Evolutionary conservation across 2,797 vertebrate genomes (phyloP).

Genomic region (Emydoidea blandingii): DNA sequence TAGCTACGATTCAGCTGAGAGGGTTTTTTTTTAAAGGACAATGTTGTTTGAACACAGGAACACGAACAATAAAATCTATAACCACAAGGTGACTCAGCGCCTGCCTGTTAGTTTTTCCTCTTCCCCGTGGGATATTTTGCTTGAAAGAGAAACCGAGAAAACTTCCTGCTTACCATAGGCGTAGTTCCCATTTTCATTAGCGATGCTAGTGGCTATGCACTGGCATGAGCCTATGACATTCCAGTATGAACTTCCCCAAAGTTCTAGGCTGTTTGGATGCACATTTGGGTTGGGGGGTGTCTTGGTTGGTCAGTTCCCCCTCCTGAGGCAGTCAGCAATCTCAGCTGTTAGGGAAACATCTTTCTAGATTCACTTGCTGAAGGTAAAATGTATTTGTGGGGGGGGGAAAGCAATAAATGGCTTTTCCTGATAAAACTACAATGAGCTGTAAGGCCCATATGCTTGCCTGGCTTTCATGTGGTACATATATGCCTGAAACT

Average conservation of each 20-base stretch:
- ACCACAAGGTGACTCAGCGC: background rate
- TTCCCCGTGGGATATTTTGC: background rate
- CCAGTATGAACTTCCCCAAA: background rate
- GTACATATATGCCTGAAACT: background rate
- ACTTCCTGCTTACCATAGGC: background rate
- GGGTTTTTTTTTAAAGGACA: background rate
- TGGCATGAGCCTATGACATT: background rate
- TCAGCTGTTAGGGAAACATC: background rate
- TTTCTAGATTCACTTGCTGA: background rate
- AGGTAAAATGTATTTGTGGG: constrained; percentile 20
- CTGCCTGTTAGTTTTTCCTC: background rate
- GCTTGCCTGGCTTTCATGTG: background rate
- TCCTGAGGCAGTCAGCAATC: background rate
- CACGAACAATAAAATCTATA: background rate
- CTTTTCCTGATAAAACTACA: background rate
- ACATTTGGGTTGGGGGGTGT: background rate
- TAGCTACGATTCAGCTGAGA: background rate
- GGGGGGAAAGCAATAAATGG: background rate
- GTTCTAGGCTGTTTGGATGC: background rate
- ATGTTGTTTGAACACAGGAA: background rate
- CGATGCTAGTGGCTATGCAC: background rate
- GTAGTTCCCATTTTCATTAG: background rate
- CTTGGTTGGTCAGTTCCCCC: background rate
- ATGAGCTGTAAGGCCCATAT: background rate
- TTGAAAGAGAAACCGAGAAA: background rate